Base-by-base conservation (phyloP, 2,113 vertebrate species). In the Cyphomyrus discorhynchus region DNA sequence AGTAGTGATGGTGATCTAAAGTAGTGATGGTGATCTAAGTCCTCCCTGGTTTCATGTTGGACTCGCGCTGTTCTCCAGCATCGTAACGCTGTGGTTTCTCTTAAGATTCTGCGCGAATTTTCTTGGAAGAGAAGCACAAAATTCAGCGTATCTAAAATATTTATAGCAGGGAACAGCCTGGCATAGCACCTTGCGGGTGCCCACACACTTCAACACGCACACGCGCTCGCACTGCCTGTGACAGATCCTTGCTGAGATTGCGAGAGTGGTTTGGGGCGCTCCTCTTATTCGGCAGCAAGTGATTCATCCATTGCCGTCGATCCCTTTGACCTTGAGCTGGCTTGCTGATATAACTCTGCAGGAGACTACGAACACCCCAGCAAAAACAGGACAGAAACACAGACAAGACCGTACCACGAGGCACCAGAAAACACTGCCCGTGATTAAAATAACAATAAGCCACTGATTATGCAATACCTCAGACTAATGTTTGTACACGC, bases 311-410 rank as follows among this genome's bases (percentile, higher is more conserved):
- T 31, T 9, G 88, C 49, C 8, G 31, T 47, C 7, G 46, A 31
- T 86, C 62, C 66, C 45, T 74, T 50, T 47, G 47, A 89, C 88
- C 88, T 89, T 82, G 88, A 89, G 49, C 74, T 3, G 49, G 31
- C 66, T 58, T 80, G 58, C n/a, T 19, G 88, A n/a, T 52, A 87
- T 19, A 53, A 49, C 50, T 87, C 85, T 56, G 31, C 85, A 56
- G 50, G 49, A 53, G 13, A 53, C 27, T 21, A 35, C 13, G 6
- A 27, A 13, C 85, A 35, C 50, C 11, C 15, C 27, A 53, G 27
- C 74, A 24, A 56, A 80, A 52, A 50, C 88, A 13, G 50, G 45
- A 35, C 27, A 45, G 88, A 89, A 89, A 52, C 88, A 31, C 9
- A 15, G 45, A 27, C 27, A 10, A 13, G n/a, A 46, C 6, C n/a